Base-by-base conservation (phyloP, 2,113 vertebrate genomes). In the Melanotaenia duboulayi region DNA sequence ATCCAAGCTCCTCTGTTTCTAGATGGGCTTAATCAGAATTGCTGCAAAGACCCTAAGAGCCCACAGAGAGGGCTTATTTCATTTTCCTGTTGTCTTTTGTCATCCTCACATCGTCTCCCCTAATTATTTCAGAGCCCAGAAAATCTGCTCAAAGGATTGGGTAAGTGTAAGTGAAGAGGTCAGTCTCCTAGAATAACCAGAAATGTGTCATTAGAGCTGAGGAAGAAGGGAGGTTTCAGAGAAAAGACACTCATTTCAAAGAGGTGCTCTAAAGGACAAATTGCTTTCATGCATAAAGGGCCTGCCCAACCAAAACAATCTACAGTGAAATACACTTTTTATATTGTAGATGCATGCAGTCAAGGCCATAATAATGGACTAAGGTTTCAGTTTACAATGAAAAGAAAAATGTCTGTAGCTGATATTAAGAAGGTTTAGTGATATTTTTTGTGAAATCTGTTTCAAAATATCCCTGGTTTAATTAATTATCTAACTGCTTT, bases 1-100 rank as follows among this genome's bases (percentile, higher is more conserved):
- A 90, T 91, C 88, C 81, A 74, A 58, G 83, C 74, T 65, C 68
- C 78, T 91, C 81, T 82, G 79, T 93, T 89, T 93, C 85, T 92
- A 76, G 81, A 92, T 87, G 87, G 89, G 60, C 88, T 92, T 93
- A 93, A 92, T 94, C 92, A 91, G 89, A 92, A 90, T 86, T 77
- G 72, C 83, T 89, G 87, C 74, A 82, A 85, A 87, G 83, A 84
- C 87, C 89, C 87, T 44, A 52, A 76, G 84, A 89, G 80, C 76
- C 85, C 74, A 3, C 65, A 80, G 55, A 83, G 81, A 82, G 84
- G 69, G 83, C 76, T 80, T 61, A 70, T 92, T 91, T 88, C 79
- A 83, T 88, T 91, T 89, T 89, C 65, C 82, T 89, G 78, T 91
- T 91, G 78, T 90, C 90, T 86, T 94, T 94, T 92, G 88, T 92